phyloP scores from a whole-genome alignment of 2,888 invertebrate species.

The Entomobrya multifasciata region DNA sequence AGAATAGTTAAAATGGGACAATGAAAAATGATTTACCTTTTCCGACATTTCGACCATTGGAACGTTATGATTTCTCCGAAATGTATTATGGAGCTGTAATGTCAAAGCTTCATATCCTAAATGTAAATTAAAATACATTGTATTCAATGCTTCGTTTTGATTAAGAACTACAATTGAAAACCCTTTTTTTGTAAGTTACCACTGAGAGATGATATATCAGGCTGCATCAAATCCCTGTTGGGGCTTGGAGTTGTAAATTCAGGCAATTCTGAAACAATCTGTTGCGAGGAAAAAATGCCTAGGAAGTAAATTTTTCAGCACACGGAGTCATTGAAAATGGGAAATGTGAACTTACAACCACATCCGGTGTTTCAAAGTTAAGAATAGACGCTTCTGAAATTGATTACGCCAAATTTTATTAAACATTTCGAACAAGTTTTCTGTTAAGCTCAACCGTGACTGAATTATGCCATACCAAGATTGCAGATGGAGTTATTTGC shows the following conservation, averaged over 20 bases:
- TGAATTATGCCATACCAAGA: conserved; percentile 46
- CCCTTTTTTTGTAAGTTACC: conserved; percentile 24
- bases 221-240: conserved; percentile 39
- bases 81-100: conserved; percentile 63
- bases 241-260: conserved; percentile 68
- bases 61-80: conserved; percentile 67
- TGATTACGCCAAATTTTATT: too few relatives aligned
- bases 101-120: conserved; percentile 64
- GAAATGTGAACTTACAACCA: conserved; percentile 62
- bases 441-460: too few relatives aligned
- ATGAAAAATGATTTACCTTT: conserved; percentile 21
- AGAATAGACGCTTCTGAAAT: conserved; percentile 57
- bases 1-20: too few relatives aligned
- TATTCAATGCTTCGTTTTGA: too few relatives aligned
- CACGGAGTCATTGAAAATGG: too few relatives aligned
- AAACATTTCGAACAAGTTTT: too few relatives aligned
- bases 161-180: too few relatives aligned
- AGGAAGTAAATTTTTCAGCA: too few relatives aligned
- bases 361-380: conserved; percentile 60
- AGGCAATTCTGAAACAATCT: conserved; percentile 49
- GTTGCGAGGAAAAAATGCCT: too few relatives aligned
- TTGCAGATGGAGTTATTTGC: conserved; percentile 68
- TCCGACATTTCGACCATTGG: conserved; percentile 50
- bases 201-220: conserved; percentile 42
- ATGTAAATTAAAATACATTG: background rate